A percentile compares a stretch with the other conserved stretches of the same genome.
Evolutionary conservation across 2,113 vertebrate species (phyloP).

Genomic region (Antechinus stuartii): DNA sequence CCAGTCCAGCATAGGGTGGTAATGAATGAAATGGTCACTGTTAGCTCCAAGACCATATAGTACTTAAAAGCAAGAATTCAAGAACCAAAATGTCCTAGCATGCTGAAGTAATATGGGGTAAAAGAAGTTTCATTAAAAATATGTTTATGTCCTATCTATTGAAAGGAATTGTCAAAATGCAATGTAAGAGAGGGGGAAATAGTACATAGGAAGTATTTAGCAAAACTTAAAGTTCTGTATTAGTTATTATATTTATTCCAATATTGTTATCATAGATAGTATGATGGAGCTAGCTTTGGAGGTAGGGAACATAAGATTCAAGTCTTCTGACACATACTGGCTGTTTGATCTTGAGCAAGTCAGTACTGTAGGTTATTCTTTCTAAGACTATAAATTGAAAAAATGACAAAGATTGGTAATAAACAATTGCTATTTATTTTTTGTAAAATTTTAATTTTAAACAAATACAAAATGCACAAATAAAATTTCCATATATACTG

Average conservation of each 20-base stretch:
- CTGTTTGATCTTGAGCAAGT: neutral
- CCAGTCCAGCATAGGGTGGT: constrained; percentile 12
- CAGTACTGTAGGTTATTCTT: neutral
- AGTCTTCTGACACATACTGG: neutral
- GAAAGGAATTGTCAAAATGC: neutral
- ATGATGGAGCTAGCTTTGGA: neutral
- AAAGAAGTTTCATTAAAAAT: neutral
- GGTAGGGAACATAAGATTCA: neutral
- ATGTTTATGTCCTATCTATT: neutral
- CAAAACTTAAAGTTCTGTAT: neutral
- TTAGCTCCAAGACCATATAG: neutral
- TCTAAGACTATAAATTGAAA: neutral
- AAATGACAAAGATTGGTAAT: neutral
- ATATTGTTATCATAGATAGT: neutral
- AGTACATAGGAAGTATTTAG: neutral
- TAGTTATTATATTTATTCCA: neutral
- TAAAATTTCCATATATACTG: no score
- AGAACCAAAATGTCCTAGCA: neutral
- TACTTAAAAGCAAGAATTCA: neutral
- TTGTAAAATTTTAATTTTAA: no score
- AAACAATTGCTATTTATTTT: no score
- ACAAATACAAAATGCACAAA: no score
- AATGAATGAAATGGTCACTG: constrained; percentile 1
- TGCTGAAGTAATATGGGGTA: neutral
- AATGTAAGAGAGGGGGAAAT: neutral